Evolutionary conservation across 2,113 vertebrate species (phyloP).

Genomic region (Lepisosteus oculatus): DNA sequence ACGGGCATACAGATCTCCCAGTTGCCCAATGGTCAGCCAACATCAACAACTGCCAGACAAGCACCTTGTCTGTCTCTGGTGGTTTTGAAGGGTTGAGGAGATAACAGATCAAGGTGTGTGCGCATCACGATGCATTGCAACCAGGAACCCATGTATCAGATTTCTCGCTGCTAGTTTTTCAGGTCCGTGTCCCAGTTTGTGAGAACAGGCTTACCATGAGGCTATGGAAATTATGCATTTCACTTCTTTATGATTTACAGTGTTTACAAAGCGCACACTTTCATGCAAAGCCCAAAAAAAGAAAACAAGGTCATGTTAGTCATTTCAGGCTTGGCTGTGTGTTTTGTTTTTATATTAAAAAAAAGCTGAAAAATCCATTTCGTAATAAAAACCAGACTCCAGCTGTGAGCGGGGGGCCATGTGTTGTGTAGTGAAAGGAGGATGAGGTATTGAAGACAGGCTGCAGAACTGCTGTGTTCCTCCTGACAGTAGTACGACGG

Average conservation of each 20-base stretch:
- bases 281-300: background rate
- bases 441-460: background rate
- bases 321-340: background rate
- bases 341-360: background rate
- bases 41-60: no score
- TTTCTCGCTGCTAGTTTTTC: no score
- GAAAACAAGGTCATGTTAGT: background rate
- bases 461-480: slow-evolving; percentile 4
- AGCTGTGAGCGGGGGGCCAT: background rate
- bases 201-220: no score
- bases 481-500: slow-evolving; percentile 58
- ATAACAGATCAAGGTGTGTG: no score
- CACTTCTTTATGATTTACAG: background rate
- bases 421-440: background rate
- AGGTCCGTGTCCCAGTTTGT: no score
- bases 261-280: background rate
- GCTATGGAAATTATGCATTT: no score
- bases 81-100: no score
- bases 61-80: no score
- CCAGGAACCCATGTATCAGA: no score
- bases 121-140: no score
- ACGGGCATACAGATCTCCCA: no score
- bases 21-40: no score
- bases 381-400: background rate
- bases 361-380: background rate